Conservation (phyloP, 2,113 vertebrate genomes). For the Pelodiscus sinensis region DNA sequence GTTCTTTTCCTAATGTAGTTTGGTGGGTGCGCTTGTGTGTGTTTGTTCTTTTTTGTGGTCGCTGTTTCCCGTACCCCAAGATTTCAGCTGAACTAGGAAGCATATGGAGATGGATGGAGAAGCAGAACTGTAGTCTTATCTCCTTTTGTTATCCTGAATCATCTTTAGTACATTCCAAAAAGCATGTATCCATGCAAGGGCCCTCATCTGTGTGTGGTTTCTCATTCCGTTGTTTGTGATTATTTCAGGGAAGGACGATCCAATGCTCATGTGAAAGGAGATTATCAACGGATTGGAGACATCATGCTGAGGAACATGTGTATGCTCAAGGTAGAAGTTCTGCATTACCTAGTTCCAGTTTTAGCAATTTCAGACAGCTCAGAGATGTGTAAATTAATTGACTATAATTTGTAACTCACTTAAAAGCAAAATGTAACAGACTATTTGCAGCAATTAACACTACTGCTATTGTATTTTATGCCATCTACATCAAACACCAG, state of each 20-base stretch:
- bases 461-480: not conserved
- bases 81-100: not conserved
- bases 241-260: slow-evolving; percentile 88
- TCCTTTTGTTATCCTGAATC: not conserved
- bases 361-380: not conserved
- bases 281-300: slow-evolving; percentile 91
- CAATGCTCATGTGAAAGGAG: slow-evolving; percentile 80
- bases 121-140: not conserved
- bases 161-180: not conserved
- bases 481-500: not conserved
- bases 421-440: not conserved
- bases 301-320: slow-evolving; percentile 93
- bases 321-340: slow-evolving; percentile 84
- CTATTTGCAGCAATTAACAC: not conserved
- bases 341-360: not conserved
- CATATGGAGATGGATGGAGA: not conserved
- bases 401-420: not conserved
- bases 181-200: not conserved
- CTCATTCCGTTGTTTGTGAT: not conserved
- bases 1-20: not conserved
- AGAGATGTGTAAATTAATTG: not conserved
- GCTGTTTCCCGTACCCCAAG: not conserved
- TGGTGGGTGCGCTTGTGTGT: not conserved
- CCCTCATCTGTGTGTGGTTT: rapidly evolving
- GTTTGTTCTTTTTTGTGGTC: not conserved